phyloP scores from a whole-genome alignment of 1,140 invertebrate genomes.

The Megathymus violae region DNA sequence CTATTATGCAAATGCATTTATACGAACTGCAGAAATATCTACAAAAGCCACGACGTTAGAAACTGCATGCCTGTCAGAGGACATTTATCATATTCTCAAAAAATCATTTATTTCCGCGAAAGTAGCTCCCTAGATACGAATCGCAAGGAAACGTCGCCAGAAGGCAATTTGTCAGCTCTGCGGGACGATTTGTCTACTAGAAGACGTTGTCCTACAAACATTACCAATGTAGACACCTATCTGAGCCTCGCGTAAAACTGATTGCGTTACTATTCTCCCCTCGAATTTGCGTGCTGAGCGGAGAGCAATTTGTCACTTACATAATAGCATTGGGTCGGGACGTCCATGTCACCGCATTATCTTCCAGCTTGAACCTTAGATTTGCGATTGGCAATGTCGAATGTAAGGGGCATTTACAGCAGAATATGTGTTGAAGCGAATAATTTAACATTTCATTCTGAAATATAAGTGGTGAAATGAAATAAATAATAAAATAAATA shows the following conservation, averaged over 20 bases:
- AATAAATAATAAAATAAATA: no score
- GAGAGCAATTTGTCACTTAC: constrained; percentile 32
- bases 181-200: constrained; percentile 29
- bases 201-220: constrained; percentile 30
- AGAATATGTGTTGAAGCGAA: not conserved
- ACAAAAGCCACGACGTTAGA: not conserved
- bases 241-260: constrained; percentile 32
- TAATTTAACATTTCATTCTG: not conserved
- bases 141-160: constrained; percentile 18
- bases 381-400: constrained; percentile 21
- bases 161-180: constrained; percentile 28
- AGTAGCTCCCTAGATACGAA: constrained; percentile 5
- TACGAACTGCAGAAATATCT: no score
- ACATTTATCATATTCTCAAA: constrained; percentile 9
- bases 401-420: not conserved
- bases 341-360: constrained; percentile 15
- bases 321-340: constrained; percentile 21
- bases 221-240: constrained; percentile 29
- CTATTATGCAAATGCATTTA: no score
- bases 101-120: constrained; percentile 15
- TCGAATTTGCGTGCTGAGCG: constrained; percentile 27
- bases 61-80: not conserved
- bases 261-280: constrained; percentile 33
- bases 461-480: no score
- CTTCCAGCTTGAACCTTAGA: constrained; percentile 13